phyloP scores from a whole-genome alignment of 2,888 invertebrate genomes.

The Pheosia tremula region DNA sequence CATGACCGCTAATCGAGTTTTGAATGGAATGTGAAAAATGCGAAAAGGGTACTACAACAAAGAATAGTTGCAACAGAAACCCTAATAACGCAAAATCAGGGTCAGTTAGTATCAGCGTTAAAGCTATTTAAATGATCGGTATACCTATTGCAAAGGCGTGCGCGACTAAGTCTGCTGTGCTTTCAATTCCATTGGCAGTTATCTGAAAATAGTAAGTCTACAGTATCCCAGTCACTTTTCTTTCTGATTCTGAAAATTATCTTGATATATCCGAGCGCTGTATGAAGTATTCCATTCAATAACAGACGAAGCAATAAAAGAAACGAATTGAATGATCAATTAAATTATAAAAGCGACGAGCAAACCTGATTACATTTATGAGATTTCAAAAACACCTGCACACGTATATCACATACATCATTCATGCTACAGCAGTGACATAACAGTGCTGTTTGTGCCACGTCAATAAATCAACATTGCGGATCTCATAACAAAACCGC shows the following conservation, averaged over 20 bases:
- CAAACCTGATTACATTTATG: conserved; percentile 5
- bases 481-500: conserved; percentile 53
- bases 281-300: not conserved
- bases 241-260: not conserved
- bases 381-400: conserved; percentile 14
- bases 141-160: too few species aligned
- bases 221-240: not conserved
- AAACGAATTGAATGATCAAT: not conserved
- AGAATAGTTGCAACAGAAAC: not conserved
- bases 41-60: conserved; percentile 25
- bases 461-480: conserved; percentile 57
- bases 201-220: not conserved
- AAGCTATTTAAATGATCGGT: too few species aligned
- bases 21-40: conserved; percentile 43
- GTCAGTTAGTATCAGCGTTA: too few species aligned
- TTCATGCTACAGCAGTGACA: conserved; percentile 47
- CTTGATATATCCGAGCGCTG: not conserved
- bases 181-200: too few species aligned
- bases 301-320: conserved; percentile 3
- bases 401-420: conserved; percentile 25
- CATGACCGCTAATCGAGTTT: conserved; percentile 62
- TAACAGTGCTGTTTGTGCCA: conserved; percentile 57
- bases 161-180: too few species aligned
- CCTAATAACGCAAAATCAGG: too few species aligned
- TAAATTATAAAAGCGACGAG: conserved; percentile 1